A percentile compares a stretch with the other conserved stretches of the same genome.
Evolutionary conservation across 1,140 invertebrate genomes (phyloP).

Genomic region (Zaprionus capensis): DNA sequence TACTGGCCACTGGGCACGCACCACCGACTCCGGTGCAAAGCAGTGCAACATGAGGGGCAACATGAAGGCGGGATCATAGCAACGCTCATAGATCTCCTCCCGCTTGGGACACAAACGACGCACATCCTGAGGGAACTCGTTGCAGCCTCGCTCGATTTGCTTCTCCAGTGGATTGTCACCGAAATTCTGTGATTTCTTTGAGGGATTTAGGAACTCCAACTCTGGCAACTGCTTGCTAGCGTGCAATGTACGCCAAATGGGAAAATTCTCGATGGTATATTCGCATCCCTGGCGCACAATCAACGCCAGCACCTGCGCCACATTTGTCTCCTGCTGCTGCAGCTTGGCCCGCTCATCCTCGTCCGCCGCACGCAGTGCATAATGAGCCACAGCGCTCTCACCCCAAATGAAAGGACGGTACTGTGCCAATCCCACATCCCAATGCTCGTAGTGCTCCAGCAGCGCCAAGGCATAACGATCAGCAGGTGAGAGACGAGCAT

Average conservation of each 20-base stretch:
- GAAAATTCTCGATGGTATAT: slow-evolving; percentile 89
- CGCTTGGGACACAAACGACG: slow-evolving; percentile 71
- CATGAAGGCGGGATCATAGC: slow-evolving; percentile 90
- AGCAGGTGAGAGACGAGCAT: slow-evolving; percentile 87
- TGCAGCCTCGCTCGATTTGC: slow-evolving; percentile 58
- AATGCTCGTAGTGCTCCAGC: slow-evolving; percentile 87
- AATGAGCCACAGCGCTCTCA: slow-evolving; percentile 89
- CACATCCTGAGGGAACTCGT: slow-evolving; percentile 47
- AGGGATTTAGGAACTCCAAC: slow-evolving; percentile 59
- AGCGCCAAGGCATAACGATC: slow-evolving; percentile 88
- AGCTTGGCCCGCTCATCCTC: slow-evolving; percentile 85
- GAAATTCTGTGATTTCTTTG: slow-evolving; percentile 39
- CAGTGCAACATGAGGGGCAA: slow-evolving; percentile 87
- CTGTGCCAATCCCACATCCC: slow-evolving; percentile 87
- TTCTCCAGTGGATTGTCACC: slow-evolving; percentile 70
- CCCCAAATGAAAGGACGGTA: slow-evolving; percentile 93
- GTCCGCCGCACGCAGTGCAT: slow-evolving; percentile 87
- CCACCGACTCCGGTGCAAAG: slow-evolving; percentile 86
- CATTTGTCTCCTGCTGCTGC: slow-evolving; percentile 88
- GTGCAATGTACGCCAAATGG: slow-evolving; percentile 83
- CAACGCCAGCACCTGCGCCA: slow-evolving; percentile 89
- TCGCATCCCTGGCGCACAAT: slow-evolving; percentile 87
- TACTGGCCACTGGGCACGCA: slow-evolving; percentile 87
- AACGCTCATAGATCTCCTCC: slow-evolving; percentile 66
- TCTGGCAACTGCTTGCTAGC: slow-evolving; percentile 65